Conservation (phyloP, 2,888 invertebrate genomes). For the Tetramorium bicarinatum region DNA sequence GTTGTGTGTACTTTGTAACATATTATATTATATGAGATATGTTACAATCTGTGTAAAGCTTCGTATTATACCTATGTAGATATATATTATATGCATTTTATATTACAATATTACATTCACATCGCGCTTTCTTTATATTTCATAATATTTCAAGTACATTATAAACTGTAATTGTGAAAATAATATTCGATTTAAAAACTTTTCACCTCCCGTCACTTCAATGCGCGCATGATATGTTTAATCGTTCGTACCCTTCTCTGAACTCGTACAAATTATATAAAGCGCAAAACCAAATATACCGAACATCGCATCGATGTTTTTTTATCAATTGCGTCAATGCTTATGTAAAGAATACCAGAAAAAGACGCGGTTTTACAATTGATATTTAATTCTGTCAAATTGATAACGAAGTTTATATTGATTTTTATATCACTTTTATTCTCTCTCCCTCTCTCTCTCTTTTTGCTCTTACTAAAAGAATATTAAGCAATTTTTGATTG, state of each 20-base stretch:
- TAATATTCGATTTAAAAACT: conserved; percentile 8
- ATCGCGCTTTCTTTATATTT: not conserved
- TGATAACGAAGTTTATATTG: conserved; percentile 7
- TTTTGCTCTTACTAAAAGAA: not conserved
- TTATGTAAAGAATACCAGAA: conserved; percentile 14
- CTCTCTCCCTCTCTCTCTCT: not conserved
- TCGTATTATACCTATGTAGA: not conserved
- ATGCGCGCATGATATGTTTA: not conserved
- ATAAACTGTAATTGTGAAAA: conserved; percentile 71
- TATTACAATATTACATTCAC: not conserved
- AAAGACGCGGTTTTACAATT: not conserved
- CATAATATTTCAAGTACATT: not conserved
- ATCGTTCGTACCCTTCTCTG: not conserved
- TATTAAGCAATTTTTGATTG: not conserved
- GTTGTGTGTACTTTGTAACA: not conserved
- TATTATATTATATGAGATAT: not conserved
- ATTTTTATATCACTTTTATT: not conserved
- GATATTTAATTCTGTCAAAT: not conserved
- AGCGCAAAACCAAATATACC: not conserved
- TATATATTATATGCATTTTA: not conserved
- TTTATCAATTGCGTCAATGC: conserved; percentile 26
- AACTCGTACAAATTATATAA: conserved; percentile 1
- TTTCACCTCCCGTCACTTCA: not conserved
- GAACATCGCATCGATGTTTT: not conserved
- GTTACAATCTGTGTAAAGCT: not conserved